phyloP scores from a whole-genome alignment of 2,797 vertebrate genomes.

The Rhinella marina region DNA sequence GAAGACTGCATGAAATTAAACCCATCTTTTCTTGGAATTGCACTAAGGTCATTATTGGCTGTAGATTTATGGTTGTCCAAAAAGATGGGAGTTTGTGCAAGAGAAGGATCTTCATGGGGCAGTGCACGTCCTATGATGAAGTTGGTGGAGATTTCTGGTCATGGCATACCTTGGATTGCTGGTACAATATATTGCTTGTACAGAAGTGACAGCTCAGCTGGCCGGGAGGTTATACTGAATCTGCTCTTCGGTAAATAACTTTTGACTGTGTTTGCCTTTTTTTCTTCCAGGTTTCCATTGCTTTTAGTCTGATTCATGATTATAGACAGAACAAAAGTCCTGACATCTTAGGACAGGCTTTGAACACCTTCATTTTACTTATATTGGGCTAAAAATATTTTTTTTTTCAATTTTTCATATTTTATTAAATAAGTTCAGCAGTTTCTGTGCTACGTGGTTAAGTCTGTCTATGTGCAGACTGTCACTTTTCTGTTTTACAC shows the following conservation, averaged over 20 bases:
- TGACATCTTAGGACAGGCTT: too few species aligned
- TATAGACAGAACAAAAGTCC: too few species aligned
- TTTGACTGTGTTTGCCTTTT: neutral
- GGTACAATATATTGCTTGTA: slow-evolving; percentile 86
- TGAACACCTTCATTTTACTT: too few species aligned
- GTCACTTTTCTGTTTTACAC: too few species aligned
- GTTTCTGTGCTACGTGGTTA: too few species aligned
- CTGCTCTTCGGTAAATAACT: slow-evolving; percentile 85
- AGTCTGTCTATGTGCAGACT: too few species aligned
- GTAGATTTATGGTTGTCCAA: slow-evolving; percentile 96
- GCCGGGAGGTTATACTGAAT: slow-evolving; percentile 93
- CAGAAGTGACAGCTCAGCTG: slow-evolving; percentile 87
- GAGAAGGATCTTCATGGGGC: slow-evolving; percentile 90
- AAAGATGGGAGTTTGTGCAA: slow-evolving; percentile 90
- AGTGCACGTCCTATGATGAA: slow-evolving; percentile 91
- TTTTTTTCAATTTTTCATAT: too few species aligned
- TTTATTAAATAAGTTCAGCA: too few species aligned
- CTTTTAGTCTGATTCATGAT: neutral
- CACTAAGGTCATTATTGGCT: slow-evolving; percentile 89
- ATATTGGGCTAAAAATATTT: too few species aligned
- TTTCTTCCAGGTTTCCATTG: neutral
- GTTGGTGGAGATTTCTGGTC: slow-evolving; percentile 92
- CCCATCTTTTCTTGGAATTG: slow-evolving; percentile 87
- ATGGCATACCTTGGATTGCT: slow-evolving; percentile 92
- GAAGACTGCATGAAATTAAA: slow-evolving; percentile 91